phyloP scores from a whole-genome alignment of 2,113 vertebrate species.

The Eonycteris spelaea region DNA sequence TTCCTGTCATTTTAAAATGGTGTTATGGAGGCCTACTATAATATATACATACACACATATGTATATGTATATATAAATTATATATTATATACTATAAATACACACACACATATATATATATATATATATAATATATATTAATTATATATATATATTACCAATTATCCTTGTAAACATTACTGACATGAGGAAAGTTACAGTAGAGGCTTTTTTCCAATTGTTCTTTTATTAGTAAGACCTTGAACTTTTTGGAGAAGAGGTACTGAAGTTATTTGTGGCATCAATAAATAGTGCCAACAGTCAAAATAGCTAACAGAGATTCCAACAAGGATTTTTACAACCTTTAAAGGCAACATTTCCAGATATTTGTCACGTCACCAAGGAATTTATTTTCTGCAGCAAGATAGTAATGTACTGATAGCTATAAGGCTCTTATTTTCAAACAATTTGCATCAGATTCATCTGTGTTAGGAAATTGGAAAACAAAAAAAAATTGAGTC shows the following conservation, averaged over 20 bases:
- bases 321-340: not conserved
- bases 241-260: not conserved
- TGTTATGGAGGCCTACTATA: not conserved
- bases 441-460: conserved; percentile 73
- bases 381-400: conserved; percentile 20
- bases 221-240: not conserved
- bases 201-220: not conserved
- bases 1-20: not conserved
- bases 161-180: not conserved
- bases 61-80: too few species aligned
- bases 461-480: conserved; percentile 67
- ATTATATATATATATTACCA: not conserved
- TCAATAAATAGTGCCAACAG: not conserved
- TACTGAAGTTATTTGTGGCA: not conserved
- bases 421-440: conserved; percentile 66
- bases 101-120: too few species aligned
- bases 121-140: not conserved
- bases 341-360: conserved; percentile 47
- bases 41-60: too few species aligned
- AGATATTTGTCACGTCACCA: conserved; percentile 46
- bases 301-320: conserved; percentile 37
- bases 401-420: conserved; percentile 64
- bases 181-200: not conserved
- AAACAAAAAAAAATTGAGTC: conserved; percentile 69
- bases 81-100: too few species aligned